These are phyloP conservation scores for Apocrypta bakeri DNA, from an alignment of 1,140 invertebrate species.

Conservation along the genomic window DNA sequence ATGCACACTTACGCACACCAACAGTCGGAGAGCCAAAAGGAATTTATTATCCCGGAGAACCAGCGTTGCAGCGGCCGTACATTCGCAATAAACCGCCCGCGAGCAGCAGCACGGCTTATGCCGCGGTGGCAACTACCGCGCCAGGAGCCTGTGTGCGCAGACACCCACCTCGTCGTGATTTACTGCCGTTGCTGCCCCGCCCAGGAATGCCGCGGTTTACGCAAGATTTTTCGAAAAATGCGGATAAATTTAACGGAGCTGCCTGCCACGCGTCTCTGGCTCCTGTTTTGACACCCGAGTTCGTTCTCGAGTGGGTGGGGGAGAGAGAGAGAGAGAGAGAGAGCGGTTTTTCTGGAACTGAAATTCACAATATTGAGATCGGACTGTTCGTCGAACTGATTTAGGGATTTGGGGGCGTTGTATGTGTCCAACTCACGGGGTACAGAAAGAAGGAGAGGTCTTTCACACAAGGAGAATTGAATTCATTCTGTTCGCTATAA, in stretches of 20 bases:
- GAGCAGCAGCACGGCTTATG: slow-evolving; percentile 64
- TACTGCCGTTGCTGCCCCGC: slow-evolving; percentile 68
- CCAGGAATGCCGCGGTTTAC: slow-evolving; percentile 72
- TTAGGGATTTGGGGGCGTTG: too few species aligned
- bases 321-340: too few species aligned
- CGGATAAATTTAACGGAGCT: slow-evolving; percentile 44
- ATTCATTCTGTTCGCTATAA: too few species aligned
- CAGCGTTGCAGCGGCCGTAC: slow-evolving; percentile 55
- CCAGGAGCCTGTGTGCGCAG: slow-evolving; percentile 18
- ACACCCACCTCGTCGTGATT: slow-evolving; percentile 64
- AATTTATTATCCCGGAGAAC: slow-evolving; percentile 68
- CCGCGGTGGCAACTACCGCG: slow-evolving; percentile 66
- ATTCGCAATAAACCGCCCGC: slow-evolving; percentile 71
- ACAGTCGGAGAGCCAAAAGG: slow-evolving; percentile 56
- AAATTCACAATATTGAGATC: not conserved
- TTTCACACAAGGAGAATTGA: too few species aligned
- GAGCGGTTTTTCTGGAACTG: not conserved
- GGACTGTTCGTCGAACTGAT: too few species aligned
- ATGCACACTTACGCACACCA: not conserved
- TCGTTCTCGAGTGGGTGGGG: not conserved
- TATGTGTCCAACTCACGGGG: not conserved
- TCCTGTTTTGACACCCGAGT: slow-evolving; percentile 26
- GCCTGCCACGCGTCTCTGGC: slow-evolving; percentile 10
- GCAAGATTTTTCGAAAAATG: slow-evolving; percentile 69
- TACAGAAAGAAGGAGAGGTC: too few species aligned